phyloP scores from a whole-genome alignment of 2,113 vertebrate genomes.

The Plecturocebus donacophilus region DNA sequence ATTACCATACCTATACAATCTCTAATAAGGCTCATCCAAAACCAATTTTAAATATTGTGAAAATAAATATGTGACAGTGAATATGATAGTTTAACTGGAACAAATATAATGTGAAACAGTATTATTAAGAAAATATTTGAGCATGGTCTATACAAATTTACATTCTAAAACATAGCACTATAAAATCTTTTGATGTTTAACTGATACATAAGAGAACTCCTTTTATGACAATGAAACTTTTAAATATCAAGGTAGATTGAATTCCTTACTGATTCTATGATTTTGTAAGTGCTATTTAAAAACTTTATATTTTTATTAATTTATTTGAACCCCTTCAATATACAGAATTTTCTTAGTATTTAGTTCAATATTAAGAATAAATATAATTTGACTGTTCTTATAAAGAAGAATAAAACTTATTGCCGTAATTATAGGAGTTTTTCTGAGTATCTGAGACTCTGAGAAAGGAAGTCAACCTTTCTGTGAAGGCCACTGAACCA shows the following conservation, averaged over 20 bases:
- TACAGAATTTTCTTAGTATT: neutral
- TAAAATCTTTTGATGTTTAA: neutral
- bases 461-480: conserved; percentile 49
- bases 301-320: neutral
- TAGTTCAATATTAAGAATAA: neutral
- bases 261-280: neutral
- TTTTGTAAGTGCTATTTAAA: neutral
- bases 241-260: neutral
- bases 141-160: neutral
- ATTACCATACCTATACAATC: neutral
- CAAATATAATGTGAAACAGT: neutral
- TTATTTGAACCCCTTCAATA: neutral
- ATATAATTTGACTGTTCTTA: neutral
- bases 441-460: neutral
- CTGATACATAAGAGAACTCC: neutral
- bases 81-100: neutral
- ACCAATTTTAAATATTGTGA: neutral
- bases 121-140: neutral
- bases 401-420: neutral
- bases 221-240: neutral
- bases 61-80: neutral
- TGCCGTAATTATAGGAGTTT: conserved; percentile 12
- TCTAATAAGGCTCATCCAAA: neutral
- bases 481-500: conserved; percentile 30
- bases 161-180: neutral